Conservation (phyloP, 2,888 invertebrate genomes). For the Agonopterix alstromeriana region DNA sequence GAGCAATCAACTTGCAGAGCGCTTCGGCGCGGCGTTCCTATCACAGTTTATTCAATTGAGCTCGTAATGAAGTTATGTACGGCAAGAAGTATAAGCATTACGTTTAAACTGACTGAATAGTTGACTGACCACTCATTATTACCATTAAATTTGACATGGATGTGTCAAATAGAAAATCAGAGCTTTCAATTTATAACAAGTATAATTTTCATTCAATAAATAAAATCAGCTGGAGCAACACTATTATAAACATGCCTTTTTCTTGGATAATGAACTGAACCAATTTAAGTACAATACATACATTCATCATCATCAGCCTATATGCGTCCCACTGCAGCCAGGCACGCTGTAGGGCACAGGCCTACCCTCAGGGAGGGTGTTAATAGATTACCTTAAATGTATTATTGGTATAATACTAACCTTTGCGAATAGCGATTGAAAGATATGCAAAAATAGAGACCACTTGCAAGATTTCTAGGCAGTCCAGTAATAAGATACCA, state of each 20-base stretch:
- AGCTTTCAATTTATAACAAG: constrained; percentile 1
- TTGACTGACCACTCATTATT: constrained; percentile 20
- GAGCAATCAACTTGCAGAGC: constrained; percentile 75
- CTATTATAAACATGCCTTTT: no score
- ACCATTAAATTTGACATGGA: constrained; percentile 9
- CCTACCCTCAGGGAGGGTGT: no score
- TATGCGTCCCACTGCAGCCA: no score
- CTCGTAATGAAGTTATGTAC: constrained; percentile 72
- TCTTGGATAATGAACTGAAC: no score
- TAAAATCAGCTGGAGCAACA: no score
- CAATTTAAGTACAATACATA: no score
- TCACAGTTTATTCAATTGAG: constrained; percentile 77
- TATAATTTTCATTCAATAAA: no score
- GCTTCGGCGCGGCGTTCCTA: constrained; percentile 67
- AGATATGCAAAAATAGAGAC: constrained; percentile 36
- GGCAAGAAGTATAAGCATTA: constrained; percentile 41
- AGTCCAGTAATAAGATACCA: constrained; percentile 38
- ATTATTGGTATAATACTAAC: constrained; percentile 15
- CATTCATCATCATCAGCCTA: no score
- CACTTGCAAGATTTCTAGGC: constrained; percentile 28
- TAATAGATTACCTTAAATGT: no score
- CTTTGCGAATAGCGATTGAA: constrained; percentile 17
- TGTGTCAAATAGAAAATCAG: constrained; percentile 8
- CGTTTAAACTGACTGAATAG: constrained; percentile 33
- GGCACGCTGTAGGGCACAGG: no score